Conservation (phyloP, 1,140 invertebrate species). For the Cepaea nemoralis region DNA sequence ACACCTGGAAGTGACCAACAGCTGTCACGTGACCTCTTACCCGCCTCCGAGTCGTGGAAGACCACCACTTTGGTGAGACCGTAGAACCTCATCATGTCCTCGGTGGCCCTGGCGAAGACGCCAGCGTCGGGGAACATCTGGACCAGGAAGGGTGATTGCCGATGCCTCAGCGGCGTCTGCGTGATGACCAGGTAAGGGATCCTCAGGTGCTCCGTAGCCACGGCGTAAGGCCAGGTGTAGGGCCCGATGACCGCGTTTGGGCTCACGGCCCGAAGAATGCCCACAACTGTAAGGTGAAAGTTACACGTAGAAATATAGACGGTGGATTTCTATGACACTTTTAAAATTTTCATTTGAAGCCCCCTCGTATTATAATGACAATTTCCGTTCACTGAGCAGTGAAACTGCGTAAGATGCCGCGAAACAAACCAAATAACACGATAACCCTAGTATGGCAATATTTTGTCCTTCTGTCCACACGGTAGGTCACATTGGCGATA, state of each 20-base stretch:
- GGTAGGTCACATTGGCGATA: too few relatives aligned
- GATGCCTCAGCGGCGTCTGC: conserved; percentile 41
- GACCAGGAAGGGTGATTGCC: conserved; percentile 45
- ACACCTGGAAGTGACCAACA: too few relatives aligned
- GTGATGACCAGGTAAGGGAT: conserved; percentile 58
- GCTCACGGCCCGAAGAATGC: conserved; percentile 18
- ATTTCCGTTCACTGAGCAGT: too few relatives aligned
- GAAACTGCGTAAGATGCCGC: too few relatives aligned
- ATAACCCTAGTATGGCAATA: too few relatives aligned
- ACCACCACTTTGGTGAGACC: conserved; percentile 49
- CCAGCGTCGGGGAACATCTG: conserved; percentile 51
- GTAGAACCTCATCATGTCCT: conserved; percentile 55
- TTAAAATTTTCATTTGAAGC: too few relatives aligned
- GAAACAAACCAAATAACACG: too few relatives aligned
- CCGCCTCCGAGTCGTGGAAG: conserved; percentile 52
- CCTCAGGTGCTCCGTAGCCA: conserved; percentile 48
- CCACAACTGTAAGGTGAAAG: conserved; percentile 16
- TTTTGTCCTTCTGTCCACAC: too few relatives aligned
- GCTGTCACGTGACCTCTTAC: too few relatives aligned
- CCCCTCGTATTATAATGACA: too few relatives aligned
- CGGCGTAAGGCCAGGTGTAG: conserved; percentile 48
- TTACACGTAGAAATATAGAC: too few relatives aligned
- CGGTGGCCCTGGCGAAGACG: conserved; percentile 46
- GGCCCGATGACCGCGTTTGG: conserved; percentile 54
- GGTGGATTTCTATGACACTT: too few relatives aligned